Evolutionary conservation across 2,797 vertebrate species (phyloP).

Genomic region (Eurystomus glaucurus): DNA sequence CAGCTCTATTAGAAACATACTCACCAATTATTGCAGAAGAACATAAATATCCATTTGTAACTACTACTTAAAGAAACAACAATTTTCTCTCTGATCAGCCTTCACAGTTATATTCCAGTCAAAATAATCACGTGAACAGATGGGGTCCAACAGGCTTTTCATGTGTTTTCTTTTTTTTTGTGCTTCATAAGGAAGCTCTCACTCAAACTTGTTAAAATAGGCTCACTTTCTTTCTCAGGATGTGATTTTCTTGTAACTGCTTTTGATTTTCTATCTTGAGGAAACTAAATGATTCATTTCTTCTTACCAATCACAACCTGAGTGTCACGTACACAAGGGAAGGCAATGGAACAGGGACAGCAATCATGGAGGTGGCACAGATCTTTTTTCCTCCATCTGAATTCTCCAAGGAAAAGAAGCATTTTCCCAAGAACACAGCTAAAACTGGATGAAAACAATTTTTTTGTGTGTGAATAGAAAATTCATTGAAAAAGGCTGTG

Average conservation of each 20-base stretch:
- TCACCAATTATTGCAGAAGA: background rate
- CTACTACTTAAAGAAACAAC: background rate
- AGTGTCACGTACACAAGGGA: background rate
- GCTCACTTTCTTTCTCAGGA: background rate
- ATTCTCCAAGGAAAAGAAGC: constrained; percentile 5
- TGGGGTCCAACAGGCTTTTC: background rate
- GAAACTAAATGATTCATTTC: background rate
- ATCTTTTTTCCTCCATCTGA: background rate
- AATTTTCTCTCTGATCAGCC: background rate
- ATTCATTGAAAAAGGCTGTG: constrained; percentile 65
- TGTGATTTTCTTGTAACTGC: background rate
- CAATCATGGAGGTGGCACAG: background rate
- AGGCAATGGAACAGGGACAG: background rate
- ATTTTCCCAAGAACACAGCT: constrained; percentile 16
- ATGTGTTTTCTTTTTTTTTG: background rate
- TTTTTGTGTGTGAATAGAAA: constrained; percentile 50
- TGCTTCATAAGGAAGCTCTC: background rate
- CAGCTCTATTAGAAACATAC: background rate
- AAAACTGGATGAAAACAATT: background rate
- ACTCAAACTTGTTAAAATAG: background rate
- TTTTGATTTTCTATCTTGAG: constrained; percentile 10
- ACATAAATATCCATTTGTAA: background rate
- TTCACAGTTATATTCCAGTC: background rate
- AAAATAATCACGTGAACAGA: background rate
- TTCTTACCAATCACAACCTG: background rate